phyloP scores from a whole-genome alignment of 2,797 vertebrate genomes.

The Poeciliopsis infans region DNA sequence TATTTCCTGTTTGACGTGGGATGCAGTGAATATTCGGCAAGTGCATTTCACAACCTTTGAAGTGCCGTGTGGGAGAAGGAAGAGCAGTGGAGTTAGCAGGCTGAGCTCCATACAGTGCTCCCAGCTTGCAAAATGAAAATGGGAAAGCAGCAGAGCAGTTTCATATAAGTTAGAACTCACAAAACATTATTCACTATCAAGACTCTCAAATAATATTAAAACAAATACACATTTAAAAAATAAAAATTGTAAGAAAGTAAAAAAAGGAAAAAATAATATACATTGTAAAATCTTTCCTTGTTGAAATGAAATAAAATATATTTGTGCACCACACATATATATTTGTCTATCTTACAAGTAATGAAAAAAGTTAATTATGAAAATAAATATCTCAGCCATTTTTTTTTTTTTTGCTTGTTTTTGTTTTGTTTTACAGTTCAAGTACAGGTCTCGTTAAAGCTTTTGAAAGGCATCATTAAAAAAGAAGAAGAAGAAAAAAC shows the following conservation, averaged over 20 bases:
- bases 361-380: background rate
- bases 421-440: background rate
- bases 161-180: constrained; percentile 55
- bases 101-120: constrained; percentile 1
- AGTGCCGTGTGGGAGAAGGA: constrained; percentile 21
- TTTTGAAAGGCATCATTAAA: constrained; percentile 20
- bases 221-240: constrained; percentile 13
- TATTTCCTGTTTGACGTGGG: constrained; percentile 37
- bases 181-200: constrained; percentile 26
- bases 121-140: constrained; percentile 15
- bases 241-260: background rate
- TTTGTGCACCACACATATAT: constrained; percentile 6
- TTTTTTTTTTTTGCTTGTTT: background rate
- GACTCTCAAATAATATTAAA: constrained; percentile 12
- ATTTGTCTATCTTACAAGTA: constrained; percentile 1
- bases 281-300: constrained; percentile 16
- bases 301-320: constrained; percentile 40
- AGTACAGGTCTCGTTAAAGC: constrained; percentile 1
- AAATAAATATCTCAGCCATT: constrained; percentile 50
- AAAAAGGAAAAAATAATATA: constrained; percentile 15
- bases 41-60: constrained; percentile 16
- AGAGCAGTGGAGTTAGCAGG: constrained; percentile 15
- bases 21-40: constrained; percentile 9
- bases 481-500: background rate
- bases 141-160: constrained; percentile 17